Percentiles rank a stretch among this genome's conserved stretches.
These are phyloP conservation scores for Drosophila ironensis DNA, from an alignment of 1,140 invertebrate species.

Conservation along the genomic window DNA sequence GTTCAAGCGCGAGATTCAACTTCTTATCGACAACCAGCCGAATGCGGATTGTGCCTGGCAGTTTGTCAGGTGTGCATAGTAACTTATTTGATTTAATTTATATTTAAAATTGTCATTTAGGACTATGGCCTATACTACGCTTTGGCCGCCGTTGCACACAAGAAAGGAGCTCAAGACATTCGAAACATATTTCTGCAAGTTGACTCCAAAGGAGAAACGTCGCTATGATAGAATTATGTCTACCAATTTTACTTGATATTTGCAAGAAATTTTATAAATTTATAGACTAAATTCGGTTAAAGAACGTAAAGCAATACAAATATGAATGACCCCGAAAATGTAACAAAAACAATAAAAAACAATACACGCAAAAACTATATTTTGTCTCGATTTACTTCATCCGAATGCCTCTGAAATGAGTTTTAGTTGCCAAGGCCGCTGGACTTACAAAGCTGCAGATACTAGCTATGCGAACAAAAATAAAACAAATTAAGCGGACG, in stretches of 20 bases:
- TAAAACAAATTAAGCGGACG: neutral
- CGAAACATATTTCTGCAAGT: constrained; percentile 22
- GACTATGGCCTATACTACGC: constrained; percentile 33
- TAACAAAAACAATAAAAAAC: no score
- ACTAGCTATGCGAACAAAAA: constrained; percentile 59
- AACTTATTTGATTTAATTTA: neutral
- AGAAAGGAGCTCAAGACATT: constrained; percentile 19
- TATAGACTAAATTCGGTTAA: neutral
- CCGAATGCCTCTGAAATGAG: constrained; percentile 49
- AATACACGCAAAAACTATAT: no score
- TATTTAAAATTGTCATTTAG: neutral
- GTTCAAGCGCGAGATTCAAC: constrained; percentile 28
- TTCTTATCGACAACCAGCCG: constrained; percentile 30
- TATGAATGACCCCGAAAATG: no score
- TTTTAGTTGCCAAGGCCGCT: constrained; percentile 47
- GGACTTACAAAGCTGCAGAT: constrained; percentile 57
- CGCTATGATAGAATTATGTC: constrained; percentile 34
- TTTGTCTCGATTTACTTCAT: no score
- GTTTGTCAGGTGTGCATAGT: constrained; percentile 14
- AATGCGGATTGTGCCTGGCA: constrained; percentile 26
- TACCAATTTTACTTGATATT: constrained; percentile 30
- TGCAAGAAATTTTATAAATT: neutral
- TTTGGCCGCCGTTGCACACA: constrained; percentile 46
- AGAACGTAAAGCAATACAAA: neutral
- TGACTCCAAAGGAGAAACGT: constrained; percentile 4